These are phyloP conservation scores for Cetoscarus ocellatus DNA, from an alignment of 2,797 vertebrate species.

Conservation along the genomic window DNA sequence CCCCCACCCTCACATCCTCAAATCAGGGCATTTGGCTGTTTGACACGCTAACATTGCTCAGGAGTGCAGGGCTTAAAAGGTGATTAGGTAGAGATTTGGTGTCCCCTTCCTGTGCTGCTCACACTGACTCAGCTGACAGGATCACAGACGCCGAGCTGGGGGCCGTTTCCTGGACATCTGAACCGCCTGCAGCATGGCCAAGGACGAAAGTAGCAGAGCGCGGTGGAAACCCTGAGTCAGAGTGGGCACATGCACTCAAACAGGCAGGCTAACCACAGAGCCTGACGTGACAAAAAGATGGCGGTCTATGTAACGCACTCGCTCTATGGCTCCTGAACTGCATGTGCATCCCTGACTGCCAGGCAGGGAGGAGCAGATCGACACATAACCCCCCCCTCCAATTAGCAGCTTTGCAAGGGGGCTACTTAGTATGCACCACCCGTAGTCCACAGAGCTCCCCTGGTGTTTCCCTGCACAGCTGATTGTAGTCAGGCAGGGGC, in stretches of 20 bases:
- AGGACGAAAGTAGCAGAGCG: conserved; percentile 27
- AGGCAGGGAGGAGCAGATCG: conserved; percentile 35
- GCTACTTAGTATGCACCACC: conserved; percentile 61
- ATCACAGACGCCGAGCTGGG: conserved; percentile 29
- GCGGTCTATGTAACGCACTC: conserved; percentile 20
- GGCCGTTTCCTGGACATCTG: conserved; percentile 48
- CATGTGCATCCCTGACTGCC: conserved; percentile 41
- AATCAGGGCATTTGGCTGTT: conserved; percentile 26
- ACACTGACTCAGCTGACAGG: conserved; percentile 65
- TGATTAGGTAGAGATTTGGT: conserved; percentile 70
- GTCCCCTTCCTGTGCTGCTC: conserved; percentile 54
- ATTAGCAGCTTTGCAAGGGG: conserved; percentile 67
- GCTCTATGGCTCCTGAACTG: conserved; percentile 22
- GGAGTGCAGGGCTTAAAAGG: conserved; percentile 57
- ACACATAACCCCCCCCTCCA: conserved; percentile 44
- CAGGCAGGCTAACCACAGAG: conserved; percentile 27
- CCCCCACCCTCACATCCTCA: not conserved
- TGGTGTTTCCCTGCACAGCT: conserved; percentile 57
- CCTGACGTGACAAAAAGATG: conserved; percentile 37
- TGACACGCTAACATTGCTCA: conserved; percentile 45
- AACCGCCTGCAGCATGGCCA: conserved; percentile 32
- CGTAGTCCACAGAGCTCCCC: conserved; percentile 36
- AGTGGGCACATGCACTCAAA: conserved; percentile 7
- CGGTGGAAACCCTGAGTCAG: conserved; percentile 65
- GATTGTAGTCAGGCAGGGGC: conserved; percentile 39